phyloP scores from a whole-genome alignment of 1,140 invertebrate species.

The Ips typographus region DNA sequence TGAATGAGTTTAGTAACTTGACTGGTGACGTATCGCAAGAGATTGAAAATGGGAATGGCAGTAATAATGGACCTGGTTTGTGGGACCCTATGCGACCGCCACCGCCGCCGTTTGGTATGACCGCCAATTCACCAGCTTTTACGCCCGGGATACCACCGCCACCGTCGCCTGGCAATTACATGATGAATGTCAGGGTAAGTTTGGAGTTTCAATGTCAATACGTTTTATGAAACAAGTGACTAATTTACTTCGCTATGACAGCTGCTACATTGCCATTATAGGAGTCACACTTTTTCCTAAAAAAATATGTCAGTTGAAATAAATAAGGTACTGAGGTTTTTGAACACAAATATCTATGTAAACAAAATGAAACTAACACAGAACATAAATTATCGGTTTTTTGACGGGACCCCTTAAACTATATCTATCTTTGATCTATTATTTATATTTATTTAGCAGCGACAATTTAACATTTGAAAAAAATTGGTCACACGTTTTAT shows the following conservation, averaged over 20 bases:
- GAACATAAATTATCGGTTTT: too few relatives aligned
- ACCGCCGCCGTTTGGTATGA: constrained; percentile 20
- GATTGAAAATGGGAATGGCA: not conserved
- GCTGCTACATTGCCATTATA: too few relatives aligned
- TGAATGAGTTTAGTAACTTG: constrained; percentile 32
- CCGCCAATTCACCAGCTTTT: constrained; percentile 1
- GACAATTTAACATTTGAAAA: too few relatives aligned
- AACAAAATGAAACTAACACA: too few relatives aligned
- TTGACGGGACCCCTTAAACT: too few relatives aligned
- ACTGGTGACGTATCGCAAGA: constrained; percentile 19
- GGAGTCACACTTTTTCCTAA: too few relatives aligned
- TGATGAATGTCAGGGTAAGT: constrained; percentile 11
- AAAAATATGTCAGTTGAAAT: too few relatives aligned
- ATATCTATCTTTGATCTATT: too few relatives aligned
- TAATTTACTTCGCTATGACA: not conserved
- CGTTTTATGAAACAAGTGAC: constrained; percentile 1
- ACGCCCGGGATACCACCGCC: constrained; percentile 13
- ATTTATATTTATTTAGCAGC: too few relatives aligned
- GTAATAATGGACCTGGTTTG: constrained; percentile 1
- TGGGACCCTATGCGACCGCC: constrained; percentile 14
- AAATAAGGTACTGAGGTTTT: too few relatives aligned
- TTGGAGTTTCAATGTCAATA: not conserved
- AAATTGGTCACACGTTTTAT: too few relatives aligned
- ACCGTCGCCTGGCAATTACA: constrained; percentile 2
- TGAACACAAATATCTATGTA: too few relatives aligned